Evolutionary conservation across 1,140 invertebrate species (phyloP), one percentile per base, ranked within the genome.

Genomic region (Aphaenogaster rudis): DNA sequence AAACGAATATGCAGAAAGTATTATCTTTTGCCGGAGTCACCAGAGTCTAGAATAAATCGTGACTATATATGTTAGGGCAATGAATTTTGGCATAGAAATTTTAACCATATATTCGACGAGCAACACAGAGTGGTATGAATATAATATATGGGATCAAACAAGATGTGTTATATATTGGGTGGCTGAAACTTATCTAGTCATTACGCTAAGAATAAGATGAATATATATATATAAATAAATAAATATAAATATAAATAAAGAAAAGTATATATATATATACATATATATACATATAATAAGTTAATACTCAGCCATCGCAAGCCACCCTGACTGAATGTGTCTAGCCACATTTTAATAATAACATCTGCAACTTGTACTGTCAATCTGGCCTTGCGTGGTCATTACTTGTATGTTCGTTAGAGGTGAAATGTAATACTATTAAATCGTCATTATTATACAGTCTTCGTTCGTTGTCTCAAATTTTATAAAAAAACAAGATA

Each of bases 121-220:
- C 90, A 91, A 91, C 78, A 88, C 78, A 88, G 87, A 93, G 85
- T 85, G 86, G 88, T 93, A 91, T 87, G 91, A 93, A 91, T 92
- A 93, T 91, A 90, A 92, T 93, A 93, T 94, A 94, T 93, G 94
- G 93, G 94, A 95, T 94, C 92, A 95, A 94, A 92, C 92, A 92
- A 93, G 88, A 93, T 57, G 52, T 93, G 93, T 93, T 93, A 89
- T 93, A 93, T 93, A 93, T 91, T 92, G 90, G 90, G 91, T 94
- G 93, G 93, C 91, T 92, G 88, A 93, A 92, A 92, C 86, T 92
- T 94, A 94, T 95, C 95, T 95, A 95, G 94, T 95, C 95, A 95
- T 94, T 95, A 94, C 78, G 88, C 92, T 94, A 94, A 94, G 89
- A 88, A 67, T 91, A 88, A 90, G 71, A 84, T 69, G 57, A 92